Percentiles rank a stretch among this genome's conserved stretches.
Evolutionary conservation across 2,113 vertebrate species (phyloP).

Genomic region (Stigmatopora argus): DNA sequence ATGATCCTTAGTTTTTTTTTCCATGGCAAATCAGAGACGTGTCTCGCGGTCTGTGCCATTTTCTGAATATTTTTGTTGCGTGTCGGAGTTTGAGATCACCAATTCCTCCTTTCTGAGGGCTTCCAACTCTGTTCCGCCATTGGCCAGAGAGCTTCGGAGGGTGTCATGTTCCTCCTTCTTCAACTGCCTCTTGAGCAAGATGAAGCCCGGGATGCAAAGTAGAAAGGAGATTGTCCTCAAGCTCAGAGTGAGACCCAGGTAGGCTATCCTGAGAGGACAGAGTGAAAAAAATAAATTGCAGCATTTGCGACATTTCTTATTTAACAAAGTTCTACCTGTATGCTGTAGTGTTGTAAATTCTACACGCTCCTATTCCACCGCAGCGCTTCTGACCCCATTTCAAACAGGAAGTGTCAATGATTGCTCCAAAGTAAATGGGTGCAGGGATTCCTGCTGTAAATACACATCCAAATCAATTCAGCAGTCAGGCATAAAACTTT

Average conservation of each 20-base stretch:
- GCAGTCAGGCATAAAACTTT: background rate
- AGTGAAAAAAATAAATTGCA: background rate
- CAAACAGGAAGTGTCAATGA: slow-evolving; percentile 83
- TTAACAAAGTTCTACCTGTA: slow-evolving; percentile 72
- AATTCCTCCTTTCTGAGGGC: slow-evolving; percentile 71
- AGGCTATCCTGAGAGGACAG: slow-evolving; percentile 72
- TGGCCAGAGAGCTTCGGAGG: slow-evolving; percentile 42
- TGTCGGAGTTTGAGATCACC: slow-evolving; percentile 57
- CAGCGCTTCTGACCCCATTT: slow-evolving; percentile 81
- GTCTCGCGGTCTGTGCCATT: slow-evolving; percentile 79
- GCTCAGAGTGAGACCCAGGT: slow-evolving; percentile 80
- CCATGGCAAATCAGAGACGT: slow-evolving; percentile 66
- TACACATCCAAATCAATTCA: background rate
- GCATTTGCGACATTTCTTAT: background rate
- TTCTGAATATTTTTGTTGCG: slow-evolving; percentile 59
- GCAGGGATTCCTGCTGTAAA: slow-evolving; percentile 76
- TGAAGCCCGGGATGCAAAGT: slow-evolving; percentile 76
- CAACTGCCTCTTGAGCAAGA: slow-evolving; percentile 72
- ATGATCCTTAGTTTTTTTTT: background rate
- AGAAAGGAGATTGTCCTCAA: slow-evolving; percentile 77
- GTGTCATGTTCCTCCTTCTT: slow-evolving; percentile 56
- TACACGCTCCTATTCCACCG: slow-evolving; percentile 78
- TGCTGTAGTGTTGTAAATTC: slow-evolving; percentile 74
- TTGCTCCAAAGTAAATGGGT: slow-evolving; percentile 82
- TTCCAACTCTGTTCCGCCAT: slow-evolving; percentile 60